Base-by-base conservation (phyloP, 1,140 invertebrate genomes). In the Drosophila lacteicornis region DNA sequence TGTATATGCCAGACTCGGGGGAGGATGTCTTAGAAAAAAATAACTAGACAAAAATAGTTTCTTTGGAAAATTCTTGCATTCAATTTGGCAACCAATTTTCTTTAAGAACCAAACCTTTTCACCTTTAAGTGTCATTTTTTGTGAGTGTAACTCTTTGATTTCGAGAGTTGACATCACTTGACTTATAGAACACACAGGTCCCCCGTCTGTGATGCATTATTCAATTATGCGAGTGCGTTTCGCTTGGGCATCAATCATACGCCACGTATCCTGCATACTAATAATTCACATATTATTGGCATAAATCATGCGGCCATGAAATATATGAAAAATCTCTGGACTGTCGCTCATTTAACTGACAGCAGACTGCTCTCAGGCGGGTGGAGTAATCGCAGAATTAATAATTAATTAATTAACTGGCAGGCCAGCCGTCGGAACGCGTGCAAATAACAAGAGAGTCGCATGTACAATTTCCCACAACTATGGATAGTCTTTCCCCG, bases 231-330 rank as follows among this genome's bases (percentile, higher is more conserved):
- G 38, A 63, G 33, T 61, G 56, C 68, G 70, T 61, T 73, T 74
- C 49, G 38, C 58, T 22, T 53, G 63, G 13, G 25, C 60, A 87
- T 87, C 77, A 77, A 80, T 87, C 83, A 87, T 80, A 71, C 77
- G 59, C 57, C 78, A 60, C 70, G 55, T 84, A 87, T 78, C 73
- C 83, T 88, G 84, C 65, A 88, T 87, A 80, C 80, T 83, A 82
- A 88, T 82, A 69, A 69, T 36, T 55, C 47, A 51, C 61, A 69
- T 77, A 84, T 77, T 77, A 87, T 79, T 80, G 75, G 51, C 71
- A 82, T 77, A 74, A 82, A 87, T 80, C 80, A 83, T 53, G 46
- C 47, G 59, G 42, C 30, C 43, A 49, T 50, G 36, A 43, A 65
- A 65, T 53, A 42, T 45, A 60, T 61, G 68, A 71, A 79, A 70